phyloP scores from a whole-genome alignment of 2,888 invertebrate genomes.

The Laspeyria flexula region DNA sequence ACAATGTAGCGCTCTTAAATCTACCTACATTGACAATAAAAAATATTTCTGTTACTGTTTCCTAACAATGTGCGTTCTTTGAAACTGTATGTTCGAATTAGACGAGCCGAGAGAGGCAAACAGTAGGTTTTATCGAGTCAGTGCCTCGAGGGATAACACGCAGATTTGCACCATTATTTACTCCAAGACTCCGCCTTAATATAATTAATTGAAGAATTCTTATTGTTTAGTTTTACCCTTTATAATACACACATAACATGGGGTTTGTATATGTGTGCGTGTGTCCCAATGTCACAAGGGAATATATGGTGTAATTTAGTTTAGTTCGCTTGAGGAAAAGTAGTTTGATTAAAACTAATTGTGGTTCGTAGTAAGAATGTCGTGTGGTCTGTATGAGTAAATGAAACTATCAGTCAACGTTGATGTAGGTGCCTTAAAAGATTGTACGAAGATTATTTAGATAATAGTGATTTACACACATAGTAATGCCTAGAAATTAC shows the following conservation, averaged over 20 bases:
- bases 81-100: slow-evolving; percentile 29
- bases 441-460: neutral
- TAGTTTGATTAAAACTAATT: slow-evolving; percentile 13
- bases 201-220: slow-evolving; percentile 59
- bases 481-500: neutral
- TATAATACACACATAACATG: slow-evolving; percentile 21
- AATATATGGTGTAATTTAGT: slow-evolving; percentile 11
- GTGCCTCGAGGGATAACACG: slow-evolving; percentile 56
- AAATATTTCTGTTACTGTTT: too few species aligned
- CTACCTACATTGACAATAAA: too few species aligned
- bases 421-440: neutral
- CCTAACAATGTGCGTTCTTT: neutral
- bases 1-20: too few species aligned
- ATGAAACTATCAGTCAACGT: slow-evolving; percentile 3
- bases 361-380: slow-evolving; percentile 4
- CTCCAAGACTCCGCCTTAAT: slow-evolving; percentile 52
- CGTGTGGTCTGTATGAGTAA: neutral
- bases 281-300: neutral
- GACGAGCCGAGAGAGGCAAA: slow-evolving; percentile 46
- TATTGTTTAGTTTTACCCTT: slow-evolving; percentile 24
- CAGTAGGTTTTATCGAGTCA: slow-evolving; percentile 50
- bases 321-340: slow-evolving; percentile 9
- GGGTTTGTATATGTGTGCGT: neutral
- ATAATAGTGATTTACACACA: neutral
- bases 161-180: slow-evolving; percentile 63